A percentile compares a stretch with the other conserved stretches of the same genome.
Evolutionary conservation across 2,113 vertebrate genomes (phyloP).

Genomic region (Grallaria varia): DNA sequence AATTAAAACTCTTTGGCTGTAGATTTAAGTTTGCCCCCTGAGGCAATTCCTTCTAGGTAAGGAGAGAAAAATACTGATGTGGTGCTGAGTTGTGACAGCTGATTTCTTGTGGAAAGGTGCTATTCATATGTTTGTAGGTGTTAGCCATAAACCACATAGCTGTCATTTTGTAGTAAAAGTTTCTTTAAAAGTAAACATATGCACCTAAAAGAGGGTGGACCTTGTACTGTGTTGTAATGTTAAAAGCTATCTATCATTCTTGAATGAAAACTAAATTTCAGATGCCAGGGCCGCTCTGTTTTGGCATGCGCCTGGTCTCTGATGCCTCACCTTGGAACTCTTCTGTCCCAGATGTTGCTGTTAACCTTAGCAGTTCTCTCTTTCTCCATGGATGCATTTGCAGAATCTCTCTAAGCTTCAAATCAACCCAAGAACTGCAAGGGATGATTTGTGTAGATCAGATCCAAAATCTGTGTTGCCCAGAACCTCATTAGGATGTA

Average conservation of each 20-base stretch:
- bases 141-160: background rate
- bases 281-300: background rate
- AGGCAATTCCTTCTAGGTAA: background rate
- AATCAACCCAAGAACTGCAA: background rate
- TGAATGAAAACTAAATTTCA: background rate
- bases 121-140: background rate
- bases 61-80: background rate
- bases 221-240: background rate
- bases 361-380: background rate
- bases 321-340: background rate
- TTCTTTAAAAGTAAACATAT: background rate
- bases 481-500: background rate
- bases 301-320: background rate
- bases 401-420: background rate
- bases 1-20: background rate
- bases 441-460: background rate
- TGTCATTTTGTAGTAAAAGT: background rate
- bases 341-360: background rate
- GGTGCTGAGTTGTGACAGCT: background rate
- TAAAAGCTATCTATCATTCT: background rate
- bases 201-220: background rate
- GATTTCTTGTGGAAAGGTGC: background rate
- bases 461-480: background rate
- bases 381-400: accelerated
- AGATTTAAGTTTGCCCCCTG: background rate